A percentile compares a stretch with the other conserved stretches of the same genome.
Conservation (phyloP, 2,888 invertebrate species). For the Apamea crenata region DNA sequence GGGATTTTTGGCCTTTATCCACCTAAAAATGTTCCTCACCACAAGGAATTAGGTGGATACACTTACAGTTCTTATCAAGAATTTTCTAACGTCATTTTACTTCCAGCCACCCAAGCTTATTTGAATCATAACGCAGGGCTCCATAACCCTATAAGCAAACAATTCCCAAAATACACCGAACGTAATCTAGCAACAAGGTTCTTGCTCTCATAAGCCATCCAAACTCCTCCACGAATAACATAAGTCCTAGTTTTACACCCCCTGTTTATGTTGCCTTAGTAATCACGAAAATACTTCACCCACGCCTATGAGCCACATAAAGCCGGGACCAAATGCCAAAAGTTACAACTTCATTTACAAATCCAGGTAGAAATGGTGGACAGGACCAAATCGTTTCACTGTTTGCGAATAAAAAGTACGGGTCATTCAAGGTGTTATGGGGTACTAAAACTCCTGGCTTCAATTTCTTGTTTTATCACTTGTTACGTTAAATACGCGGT, state of each 20-base stretch:
- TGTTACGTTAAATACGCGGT: conserved; percentile 33
- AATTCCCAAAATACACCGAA: background rate
- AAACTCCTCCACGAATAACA: conserved; percentile 21
- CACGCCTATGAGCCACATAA: conserved; percentile 34
- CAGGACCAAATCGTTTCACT: conserved; percentile 70
- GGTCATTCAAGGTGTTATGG: conserved; percentile 73
- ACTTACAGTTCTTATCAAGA: background rate
- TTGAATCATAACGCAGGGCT: background rate
- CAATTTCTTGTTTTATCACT: conserved; percentile 73
- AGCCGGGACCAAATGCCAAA: conserved; percentile 9
- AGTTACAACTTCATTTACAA: conserved; percentile 62
- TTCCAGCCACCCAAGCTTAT: background rate
- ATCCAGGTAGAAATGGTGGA: conserved; percentile 68
- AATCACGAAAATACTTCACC: conserved; percentile 29
- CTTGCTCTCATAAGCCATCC: conserved; percentile 22
- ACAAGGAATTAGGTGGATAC: background rate
- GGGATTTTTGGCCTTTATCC: no score
- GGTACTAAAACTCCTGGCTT: conserved; percentile 71
- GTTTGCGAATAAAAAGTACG: conserved; percentile 73
- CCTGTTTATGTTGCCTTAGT: conserved; percentile 35
- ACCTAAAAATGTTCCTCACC: background rate
- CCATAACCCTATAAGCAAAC: background rate
- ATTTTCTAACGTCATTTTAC: background rate
- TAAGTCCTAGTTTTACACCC: conserved; percentile 36
- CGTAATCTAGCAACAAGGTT: background rate